These are phyloP conservation scores for Antechinus flavipes DNA, from an alignment of 2,113 vertebrate genomes.

Conservation along the genomic window DNA sequence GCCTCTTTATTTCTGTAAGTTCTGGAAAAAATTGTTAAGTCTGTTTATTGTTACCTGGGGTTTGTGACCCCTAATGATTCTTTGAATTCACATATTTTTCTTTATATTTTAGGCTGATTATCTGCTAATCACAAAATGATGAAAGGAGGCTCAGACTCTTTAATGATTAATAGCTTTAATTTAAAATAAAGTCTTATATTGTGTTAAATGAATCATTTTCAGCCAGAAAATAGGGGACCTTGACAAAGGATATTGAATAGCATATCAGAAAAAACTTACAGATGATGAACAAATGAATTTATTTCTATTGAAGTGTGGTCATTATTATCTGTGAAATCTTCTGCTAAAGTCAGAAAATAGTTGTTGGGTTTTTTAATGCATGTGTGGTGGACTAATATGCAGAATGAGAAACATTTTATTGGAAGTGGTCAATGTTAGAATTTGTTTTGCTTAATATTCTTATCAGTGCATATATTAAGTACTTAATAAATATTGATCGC, in stretches of 20 bases:
- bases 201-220: conserved; percentile 3
- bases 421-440: not conserved
- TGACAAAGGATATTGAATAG: not conserved
- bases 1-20: not conserved
- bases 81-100: not conserved
- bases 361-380: not conserved
- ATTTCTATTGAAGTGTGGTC: not conserved
- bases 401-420: not conserved
- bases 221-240: not conserved
- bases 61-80: not conserved
- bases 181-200: not conserved
- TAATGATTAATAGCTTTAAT: not conserved
- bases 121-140: not conserved
- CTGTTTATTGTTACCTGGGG: not conserved
- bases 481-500: not conserved
- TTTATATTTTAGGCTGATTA: not conserved
- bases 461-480: not conserved
- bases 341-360: not conserved
- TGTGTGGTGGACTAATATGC: not conserved
- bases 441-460: not conserved
- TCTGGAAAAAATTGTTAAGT: conserved; percentile 17
- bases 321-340: conserved; percentile 2
- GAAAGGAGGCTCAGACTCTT: not conserved
- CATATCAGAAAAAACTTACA: not conserved
- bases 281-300: conserved; percentile 12